Percentiles rank a stretch among this genome's conserved stretches.
Evolutionary conservation across 2,888 invertebrate species (phyloP).

Genomic region (Cephus pulcher): DNA sequence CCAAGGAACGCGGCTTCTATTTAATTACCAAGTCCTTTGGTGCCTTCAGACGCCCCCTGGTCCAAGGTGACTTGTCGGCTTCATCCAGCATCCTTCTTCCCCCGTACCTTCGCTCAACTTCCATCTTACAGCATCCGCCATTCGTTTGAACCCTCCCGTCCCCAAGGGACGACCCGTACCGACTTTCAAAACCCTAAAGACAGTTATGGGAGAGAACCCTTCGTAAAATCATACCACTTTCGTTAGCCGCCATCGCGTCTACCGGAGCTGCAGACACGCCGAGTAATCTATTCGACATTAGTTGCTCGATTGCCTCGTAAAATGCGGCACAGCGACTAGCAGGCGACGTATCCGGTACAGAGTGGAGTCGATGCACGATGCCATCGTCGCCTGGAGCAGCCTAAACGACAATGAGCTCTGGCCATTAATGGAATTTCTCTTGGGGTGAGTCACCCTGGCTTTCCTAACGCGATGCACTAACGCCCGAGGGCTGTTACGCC

Average conservation of each 20-base stretch:
- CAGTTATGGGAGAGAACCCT: neutral
- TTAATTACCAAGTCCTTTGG: constrained; percentile 51
- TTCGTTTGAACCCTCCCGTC: neutral
- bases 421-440: constrained; percentile 48
- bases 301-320: constrained; percentile 46
- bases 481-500: constrained; percentile 40
- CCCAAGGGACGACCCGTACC: constrained; percentile 3
- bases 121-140: constrained; percentile 8
- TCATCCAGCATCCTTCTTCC: constrained; percentile 19
- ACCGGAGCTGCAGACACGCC: constrained; percentile 35
- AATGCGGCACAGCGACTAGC: constrained; percentile 28
- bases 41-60: constrained; percentile 36
- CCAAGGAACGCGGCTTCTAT: constrained; percentile 45
- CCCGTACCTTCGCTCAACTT: constrained; percentile 10
- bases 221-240: neutral
- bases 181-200: neutral
- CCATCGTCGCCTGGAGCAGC: constrained; percentile 38
- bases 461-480: no score
- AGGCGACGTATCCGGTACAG: constrained; percentile 17
- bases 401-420: constrained; percentile 45
- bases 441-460: no score
- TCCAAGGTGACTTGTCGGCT: constrained; percentile 23
- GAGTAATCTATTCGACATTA: constrained; percentile 49
- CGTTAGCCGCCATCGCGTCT: neutral
- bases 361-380: constrained; percentile 33